Conservation (phyloP, 2,888 invertebrate species). For the Drosophila stalkeri region DNA sequence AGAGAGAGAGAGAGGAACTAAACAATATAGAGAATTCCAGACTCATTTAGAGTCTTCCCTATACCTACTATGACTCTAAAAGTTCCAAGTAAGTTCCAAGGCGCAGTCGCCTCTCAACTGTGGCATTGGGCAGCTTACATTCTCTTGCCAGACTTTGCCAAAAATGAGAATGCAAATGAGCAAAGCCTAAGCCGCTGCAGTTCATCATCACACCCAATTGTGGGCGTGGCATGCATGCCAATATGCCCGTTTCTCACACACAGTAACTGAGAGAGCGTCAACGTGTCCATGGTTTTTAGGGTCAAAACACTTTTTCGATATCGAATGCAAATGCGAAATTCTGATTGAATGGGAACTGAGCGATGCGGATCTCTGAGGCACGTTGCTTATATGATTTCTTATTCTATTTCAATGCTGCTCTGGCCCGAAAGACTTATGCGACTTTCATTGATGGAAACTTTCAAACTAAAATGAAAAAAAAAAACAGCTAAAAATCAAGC, state of each 20-base stretch:
- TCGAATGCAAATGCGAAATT: constrained; percentile 58
- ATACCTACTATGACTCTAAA: background rate
- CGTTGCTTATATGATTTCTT: constrained; percentile 30
- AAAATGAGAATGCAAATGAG: background rate
- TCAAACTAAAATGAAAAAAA: constrained; percentile 32
- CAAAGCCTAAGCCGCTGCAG: background rate
- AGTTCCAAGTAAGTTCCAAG: background rate
- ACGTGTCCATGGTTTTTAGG: constrained; percentile 52
- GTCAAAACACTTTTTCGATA: constrained; percentile 67
- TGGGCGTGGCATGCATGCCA: background rate
- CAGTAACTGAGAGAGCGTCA: constrained; percentile 10
- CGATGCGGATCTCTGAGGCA: constrained; percentile 65
- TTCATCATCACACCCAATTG: no score
- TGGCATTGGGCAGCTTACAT: background rate
- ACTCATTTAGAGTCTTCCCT: background rate
- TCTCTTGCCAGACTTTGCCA: background rate
- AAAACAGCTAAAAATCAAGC: constrained; percentile 46
- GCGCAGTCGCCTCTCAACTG: background rate
- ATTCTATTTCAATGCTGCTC: constrained; percentile 10
- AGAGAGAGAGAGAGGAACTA: no score
- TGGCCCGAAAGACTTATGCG: constrained; percentile 23
- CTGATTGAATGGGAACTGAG: constrained; percentile 37
- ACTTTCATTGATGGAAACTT: constrained; percentile 80
- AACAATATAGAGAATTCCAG: background rate
- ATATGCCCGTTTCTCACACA: constrained; percentile 8